Conservation (phyloP, 2,797 vertebrate genomes). For the Tadarida brasiliensis region DNA sequence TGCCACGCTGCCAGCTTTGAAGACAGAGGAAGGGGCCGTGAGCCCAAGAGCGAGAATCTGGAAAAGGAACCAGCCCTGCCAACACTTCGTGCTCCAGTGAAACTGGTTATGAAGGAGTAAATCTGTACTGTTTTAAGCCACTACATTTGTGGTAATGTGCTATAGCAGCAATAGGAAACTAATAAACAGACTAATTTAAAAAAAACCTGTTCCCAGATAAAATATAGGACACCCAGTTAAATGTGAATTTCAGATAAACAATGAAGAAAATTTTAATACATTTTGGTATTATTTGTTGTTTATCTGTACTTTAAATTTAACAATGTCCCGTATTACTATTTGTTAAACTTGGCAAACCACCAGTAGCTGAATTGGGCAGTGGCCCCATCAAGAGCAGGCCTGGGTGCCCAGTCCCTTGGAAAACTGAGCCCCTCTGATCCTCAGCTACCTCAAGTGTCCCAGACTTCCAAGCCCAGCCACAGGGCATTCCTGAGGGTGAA, state of each 20-base stretch:
- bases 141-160: neutral
- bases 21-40: neutral
- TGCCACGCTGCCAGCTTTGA: neutral
- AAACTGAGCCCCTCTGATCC: neutral
- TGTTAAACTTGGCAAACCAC: neutral
- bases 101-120: neutral
- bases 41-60: neutral
- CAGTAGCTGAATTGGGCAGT: neutral
- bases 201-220: neutral
- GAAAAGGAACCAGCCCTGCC: neutral
- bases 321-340: neutral
- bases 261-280: neutral
- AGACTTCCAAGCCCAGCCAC: neutral
- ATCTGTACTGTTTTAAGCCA: neutral
- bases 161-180: neutral
- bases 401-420: neutral
- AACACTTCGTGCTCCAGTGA: neutral
- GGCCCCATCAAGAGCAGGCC: neutral
- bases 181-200: neutral
- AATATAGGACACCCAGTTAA: neutral
- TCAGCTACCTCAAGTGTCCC: neutral
- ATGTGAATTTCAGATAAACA: neutral
- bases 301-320: slow-evolving; percentile 39
- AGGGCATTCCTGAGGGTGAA: neutral
- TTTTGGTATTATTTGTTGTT: neutral